Percentiles rank a stretch among this genome's conserved stretches.
These are phyloP conservation scores for Cryptus viduatorius DNA, from an alignment of 2,888 invertebrate species.

Conservation along the genomic window DNA sequence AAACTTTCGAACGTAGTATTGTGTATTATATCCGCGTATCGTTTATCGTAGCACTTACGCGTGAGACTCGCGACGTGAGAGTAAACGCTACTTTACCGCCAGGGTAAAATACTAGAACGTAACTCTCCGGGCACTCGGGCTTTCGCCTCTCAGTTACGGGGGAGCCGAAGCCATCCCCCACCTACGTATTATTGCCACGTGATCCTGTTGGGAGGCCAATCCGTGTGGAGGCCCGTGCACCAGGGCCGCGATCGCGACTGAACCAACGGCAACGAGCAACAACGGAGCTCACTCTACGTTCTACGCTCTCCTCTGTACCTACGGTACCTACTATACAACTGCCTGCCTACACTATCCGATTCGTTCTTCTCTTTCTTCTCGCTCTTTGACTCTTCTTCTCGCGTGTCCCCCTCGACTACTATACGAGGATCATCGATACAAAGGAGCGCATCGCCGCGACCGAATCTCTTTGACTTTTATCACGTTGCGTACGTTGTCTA, in stretches of 20 bases:
- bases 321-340: slow-evolving; percentile 13
- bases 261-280: slow-evolving; percentile 32
- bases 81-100: slow-evolving; percentile 79
- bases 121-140: slow-evolving; percentile 71
- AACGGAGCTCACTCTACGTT: slow-evolving; percentile 18
- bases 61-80: slow-evolving; percentile 69
- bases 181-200: slow-evolving; percentile 59
- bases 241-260: slow-evolving; percentile 36
- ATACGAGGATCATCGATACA: background rate
- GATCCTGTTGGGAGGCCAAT: slow-evolving; percentile 61
- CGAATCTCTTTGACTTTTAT: background rate
- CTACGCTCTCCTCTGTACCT: slow-evolving; percentile 10
- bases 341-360: background rate
- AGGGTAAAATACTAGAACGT: slow-evolving; percentile 81
- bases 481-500: background rate
- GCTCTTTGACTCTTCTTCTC: background rate
- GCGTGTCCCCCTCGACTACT: background rate
- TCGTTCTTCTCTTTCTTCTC: slow-evolving; percentile 26
- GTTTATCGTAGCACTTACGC: slow-evolving; percentile 49
- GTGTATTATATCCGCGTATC: background rate
- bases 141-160: slow-evolving; percentile 74
- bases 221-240: slow-evolving; percentile 59
- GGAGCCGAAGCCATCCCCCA: slow-evolving; percentile 78
- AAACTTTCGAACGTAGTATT: background rate
- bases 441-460: slow-evolving; percentile 15